phyloP scores from a whole-genome alignment of 92 coral and sea anemone genomes.

The Paramuricea clavata region DNA sequence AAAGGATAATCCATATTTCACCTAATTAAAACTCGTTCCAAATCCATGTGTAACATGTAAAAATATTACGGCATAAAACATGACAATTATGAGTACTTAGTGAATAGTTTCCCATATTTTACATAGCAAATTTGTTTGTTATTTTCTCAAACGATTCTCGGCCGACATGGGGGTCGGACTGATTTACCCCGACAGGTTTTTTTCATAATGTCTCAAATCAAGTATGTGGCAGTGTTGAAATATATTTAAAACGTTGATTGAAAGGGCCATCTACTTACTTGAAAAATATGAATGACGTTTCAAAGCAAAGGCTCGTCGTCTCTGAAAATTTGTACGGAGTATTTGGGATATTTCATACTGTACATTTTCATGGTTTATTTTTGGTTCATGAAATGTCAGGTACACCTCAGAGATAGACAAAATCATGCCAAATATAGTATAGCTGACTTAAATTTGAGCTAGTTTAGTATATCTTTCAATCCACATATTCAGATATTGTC shows the following conservation, averaged over 20 bases:
- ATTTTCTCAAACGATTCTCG: not conserved
- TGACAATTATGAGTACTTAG: not conserved
- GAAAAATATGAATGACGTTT: no score
- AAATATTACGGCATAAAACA: not conserved
- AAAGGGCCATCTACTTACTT: no score
- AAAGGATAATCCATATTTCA: not conserved
- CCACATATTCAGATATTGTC: not conserved
- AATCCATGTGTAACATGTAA: not conserved
- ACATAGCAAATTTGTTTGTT: not conserved
- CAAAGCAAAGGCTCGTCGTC: no score
- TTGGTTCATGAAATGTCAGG: no score
- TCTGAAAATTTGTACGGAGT: no score
- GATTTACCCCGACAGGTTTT: no score
- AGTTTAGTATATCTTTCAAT: not conserved
- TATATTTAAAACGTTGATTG: not conserved
- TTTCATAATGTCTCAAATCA: no score
- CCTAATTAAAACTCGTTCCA: not conserved
- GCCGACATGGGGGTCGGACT: not conserved
- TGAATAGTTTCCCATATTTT: conserved; percentile 2
- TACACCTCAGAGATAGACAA: no score
- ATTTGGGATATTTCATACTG: not conserved
- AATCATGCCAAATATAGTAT: no score
- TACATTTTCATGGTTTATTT: no score
- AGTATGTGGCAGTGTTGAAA: no score
- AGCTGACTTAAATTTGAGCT: not conserved